Conservation (phyloP, 1,140 invertebrate species). For the Gryllus bimaculatus region DNA sequence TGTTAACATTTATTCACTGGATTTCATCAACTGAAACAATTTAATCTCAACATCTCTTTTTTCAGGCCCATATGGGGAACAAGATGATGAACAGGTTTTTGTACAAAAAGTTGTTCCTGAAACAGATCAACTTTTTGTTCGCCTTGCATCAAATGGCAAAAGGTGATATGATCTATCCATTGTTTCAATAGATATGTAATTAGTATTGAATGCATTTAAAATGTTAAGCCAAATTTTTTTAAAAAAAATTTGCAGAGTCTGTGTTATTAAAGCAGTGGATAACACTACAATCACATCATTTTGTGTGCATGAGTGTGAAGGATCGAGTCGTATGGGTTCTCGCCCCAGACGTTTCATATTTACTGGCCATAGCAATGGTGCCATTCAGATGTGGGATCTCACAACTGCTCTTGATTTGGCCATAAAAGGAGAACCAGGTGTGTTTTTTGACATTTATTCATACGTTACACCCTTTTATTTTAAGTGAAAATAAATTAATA, state of each 20-base stretch:
- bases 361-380: constrained; percentile 89
- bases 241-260: constrained; percentile 55
- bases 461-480: too few species aligned
- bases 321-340: constrained; percentile 83
- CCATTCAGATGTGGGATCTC: constrained; percentile 97
- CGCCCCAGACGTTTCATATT: constrained; percentile 84
- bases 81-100: constrained; percentile 96
- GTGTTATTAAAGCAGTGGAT: constrained; percentile 89
- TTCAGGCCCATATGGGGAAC: constrained; percentile 89
- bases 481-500: too few species aligned
- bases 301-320: constrained; percentile 95
- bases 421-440: constrained; percentile 53
- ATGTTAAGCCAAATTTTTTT: not conserved
- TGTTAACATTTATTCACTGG: not conserved
- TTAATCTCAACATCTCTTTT: constrained; percentile 1
- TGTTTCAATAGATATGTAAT: constrained; percentile 6
- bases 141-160: constrained; percentile 90
- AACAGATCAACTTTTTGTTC: constrained; percentile 87
- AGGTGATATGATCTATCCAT: constrained; percentile 41
- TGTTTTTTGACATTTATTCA: not conserved
- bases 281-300: constrained; percentile 90
- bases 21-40: not conserved
- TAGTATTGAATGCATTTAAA: constrained; percentile 7
- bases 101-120: constrained; percentile 96
- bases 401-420: constrained; percentile 85